phyloP scores from a whole-genome alignment of 2,888 invertebrate species.

The Limenitis camilla region DNA sequence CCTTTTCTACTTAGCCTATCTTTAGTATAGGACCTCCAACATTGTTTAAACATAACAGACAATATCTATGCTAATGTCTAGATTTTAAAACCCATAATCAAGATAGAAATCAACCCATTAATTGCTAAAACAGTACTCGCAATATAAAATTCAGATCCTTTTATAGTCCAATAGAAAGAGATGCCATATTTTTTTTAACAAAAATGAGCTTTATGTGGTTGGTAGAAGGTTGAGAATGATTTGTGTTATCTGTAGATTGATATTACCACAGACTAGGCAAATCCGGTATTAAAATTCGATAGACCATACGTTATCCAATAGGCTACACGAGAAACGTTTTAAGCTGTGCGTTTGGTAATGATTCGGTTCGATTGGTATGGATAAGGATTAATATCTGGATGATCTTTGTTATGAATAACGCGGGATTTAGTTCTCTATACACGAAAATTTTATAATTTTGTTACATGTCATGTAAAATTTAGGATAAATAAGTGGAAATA shows the following conservation, averaged over 20 bases:
- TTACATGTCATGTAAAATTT: too few relatives aligned
- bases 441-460: too few relatives aligned
- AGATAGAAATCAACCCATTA: constrained; percentile 3
- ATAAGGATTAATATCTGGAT: constrained; percentile 23
- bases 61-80: too few relatives aligned
- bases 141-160: constrained; percentile 18
- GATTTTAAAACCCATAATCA: neutral
- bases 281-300: constrained; percentile 65
- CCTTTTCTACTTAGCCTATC: too few relatives aligned
- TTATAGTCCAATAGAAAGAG: constrained; percentile 13
- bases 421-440: neutral
- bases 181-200: constrained; percentile 4
- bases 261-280: constrained; percentile 52
- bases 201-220: constrained; percentile 26
- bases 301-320: constrained; percentile 58
- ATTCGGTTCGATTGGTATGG: constrained; percentile 28
- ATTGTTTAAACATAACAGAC: too few relatives aligned
- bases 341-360: constrained; percentile 43
- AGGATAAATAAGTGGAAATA: too few relatives aligned
- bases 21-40: too few relatives aligned
- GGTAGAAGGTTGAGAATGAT: constrained; percentile 43
- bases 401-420: constrained; percentile 4
- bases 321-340: constrained; percentile 64
- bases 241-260: constrained; percentile 36
- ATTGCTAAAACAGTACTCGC: constrained; percentile 15